phyloP scores from a whole-genome alignment of 2,113 vertebrate species.

The Tangachromis dhanisi region DNA sequence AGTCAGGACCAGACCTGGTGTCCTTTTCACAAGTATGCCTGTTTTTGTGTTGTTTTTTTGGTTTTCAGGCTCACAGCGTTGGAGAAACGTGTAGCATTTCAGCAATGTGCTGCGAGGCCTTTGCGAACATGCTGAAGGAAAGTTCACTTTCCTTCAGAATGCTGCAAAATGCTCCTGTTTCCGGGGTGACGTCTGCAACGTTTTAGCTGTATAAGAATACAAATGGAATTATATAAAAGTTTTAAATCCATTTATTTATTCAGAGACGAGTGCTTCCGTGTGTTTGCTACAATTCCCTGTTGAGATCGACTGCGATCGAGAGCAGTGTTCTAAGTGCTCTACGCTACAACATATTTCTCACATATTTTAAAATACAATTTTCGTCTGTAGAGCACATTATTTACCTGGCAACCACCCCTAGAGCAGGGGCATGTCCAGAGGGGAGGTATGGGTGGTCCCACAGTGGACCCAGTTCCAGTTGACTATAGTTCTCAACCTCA shows the following conservation, averaged over 20 bases:
- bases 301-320: neutral
- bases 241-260: neutral
- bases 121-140: neutral
- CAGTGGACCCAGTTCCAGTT: neutral
- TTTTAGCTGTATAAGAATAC: neutral
- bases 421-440: neutral
- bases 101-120: neutral
- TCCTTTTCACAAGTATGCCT: neutral
- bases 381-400: neutral
- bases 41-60: neutral
- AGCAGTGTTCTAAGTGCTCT: neutral
- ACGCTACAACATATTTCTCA: neutral
- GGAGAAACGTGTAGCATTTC: neutral
- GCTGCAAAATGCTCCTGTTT: neutral
- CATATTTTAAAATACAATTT: neutral
- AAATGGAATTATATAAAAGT: neutral
- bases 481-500: neutral
- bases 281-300: neutral
- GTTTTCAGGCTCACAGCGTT: neutral
- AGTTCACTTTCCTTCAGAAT: rapidly evolving
- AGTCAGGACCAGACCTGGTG: neutral
- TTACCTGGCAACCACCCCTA: neutral
- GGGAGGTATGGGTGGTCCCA: neutral
- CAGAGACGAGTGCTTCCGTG: neutral
- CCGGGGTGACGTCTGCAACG: neutral